Conservation (phyloP, 2,888 invertebrate genomes). For the Thelaira solivaga region DNA sequence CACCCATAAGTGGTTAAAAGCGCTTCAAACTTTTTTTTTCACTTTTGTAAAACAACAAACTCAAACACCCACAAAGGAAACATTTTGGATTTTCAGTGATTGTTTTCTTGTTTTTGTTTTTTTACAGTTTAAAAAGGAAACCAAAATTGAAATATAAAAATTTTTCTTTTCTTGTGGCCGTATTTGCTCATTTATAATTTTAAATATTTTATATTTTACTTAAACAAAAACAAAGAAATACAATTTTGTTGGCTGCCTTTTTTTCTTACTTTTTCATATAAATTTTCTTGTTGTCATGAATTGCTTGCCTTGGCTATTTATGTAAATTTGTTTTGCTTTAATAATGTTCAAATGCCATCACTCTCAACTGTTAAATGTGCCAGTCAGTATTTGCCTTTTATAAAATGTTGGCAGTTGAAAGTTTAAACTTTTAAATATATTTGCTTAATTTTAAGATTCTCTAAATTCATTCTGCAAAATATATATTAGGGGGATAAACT, state of each 20-base stretch:
- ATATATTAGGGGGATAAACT: no score
- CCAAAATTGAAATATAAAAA: no score
- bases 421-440: neutral
- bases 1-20: conserved; percentile 49
- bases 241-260: conserved; percentile 22
- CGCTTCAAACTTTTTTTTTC: conserved; percentile 30
- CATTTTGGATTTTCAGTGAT: neutral
- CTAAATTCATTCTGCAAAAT: no score
- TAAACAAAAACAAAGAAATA: no score
- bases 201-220: no score
- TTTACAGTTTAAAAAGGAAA: neutral
- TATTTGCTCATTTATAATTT: no score
- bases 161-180: neutral
- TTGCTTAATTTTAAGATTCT: no score
- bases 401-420: neutral
- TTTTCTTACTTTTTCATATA: conserved; percentile 36
- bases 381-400: neutral
- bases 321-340: conserved; percentile 30
- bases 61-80: neutral
- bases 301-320: neutral
- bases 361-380: neutral
- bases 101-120: neutral
- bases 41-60: conserved; percentile 5
- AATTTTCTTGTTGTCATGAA: neutral
- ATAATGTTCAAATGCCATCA: conserved; percentile 33